Base-by-base conservation (phyloP, 23 tunicate genomes). In the Styela clava region DNA sequence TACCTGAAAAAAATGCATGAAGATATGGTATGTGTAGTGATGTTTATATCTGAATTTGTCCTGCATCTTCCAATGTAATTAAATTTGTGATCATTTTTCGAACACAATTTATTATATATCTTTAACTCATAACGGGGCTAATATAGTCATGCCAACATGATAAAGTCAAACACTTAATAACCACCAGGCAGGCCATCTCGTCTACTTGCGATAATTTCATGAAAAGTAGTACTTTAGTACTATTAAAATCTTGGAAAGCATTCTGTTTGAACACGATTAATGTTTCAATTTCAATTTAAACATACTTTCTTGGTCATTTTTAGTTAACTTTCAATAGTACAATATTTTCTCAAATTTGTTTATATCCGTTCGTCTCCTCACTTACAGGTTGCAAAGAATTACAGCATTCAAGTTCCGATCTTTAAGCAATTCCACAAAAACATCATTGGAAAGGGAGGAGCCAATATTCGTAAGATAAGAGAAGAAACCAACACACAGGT, bases 401-500 rank as follows among this genome's bases (percentile, higher is more conserved):
- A 87, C 99, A 73, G 99, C 20, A 87, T 96, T 56, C 94, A 96
- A 77, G 99, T 96, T 26, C 99, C 99, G 16, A 96, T 96, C 16
- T 85, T 96, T 87, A 96, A 96, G 74, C 97, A 91, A 62, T 96
- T 87, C 64, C 99, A 96, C 85, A 87, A 92, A 82, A 96, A 96
- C 64, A 82, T 96, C 36, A 96, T 96, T 68, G 99, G 99, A 21
- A 96, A 96, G 51, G 94, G 93, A 51, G 99, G 99, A 27, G 83
- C 86, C 2, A 96, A 96, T 70, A 96, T 96, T 36, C 79, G 89
- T 35, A 87, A 88, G 37, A 96, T 96, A 23, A 70, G 99, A 32
- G 97, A 96, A 64, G 99, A 91, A 63, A 96, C 99, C 73, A 84
- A 87, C 85, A 93, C 98, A 24, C 98, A 93, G 90, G 98, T 93